Evolutionary conservation across 2,113 vertebrate genomes (phyloP).

Genomic region (Mirza zaza): DNA sequence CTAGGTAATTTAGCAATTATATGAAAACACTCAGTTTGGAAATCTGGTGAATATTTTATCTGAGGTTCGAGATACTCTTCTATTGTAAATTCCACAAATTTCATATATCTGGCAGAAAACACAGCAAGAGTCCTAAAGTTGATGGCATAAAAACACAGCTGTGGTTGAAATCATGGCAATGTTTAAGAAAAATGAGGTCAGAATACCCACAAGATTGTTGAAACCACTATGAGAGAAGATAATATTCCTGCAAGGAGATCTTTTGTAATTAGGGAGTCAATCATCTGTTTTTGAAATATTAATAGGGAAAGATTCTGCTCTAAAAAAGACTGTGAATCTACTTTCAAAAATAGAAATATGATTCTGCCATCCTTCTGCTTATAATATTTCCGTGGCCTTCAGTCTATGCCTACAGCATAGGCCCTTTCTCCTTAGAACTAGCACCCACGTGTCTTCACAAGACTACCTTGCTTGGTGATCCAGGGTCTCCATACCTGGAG

Average conservation of each 20-base stretch:
- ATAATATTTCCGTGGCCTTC: background rate
- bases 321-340: background rate
- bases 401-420: background rate
- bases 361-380: background rate
- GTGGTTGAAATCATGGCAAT: background rate
- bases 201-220: background rate
- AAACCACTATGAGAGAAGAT: background rate
- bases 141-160: background rate
- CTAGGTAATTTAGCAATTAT: slow-evolving; percentile 9
- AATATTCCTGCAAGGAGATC: background rate
- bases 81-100: background rate
- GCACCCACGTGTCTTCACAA: background rate
- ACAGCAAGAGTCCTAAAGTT: background rate
- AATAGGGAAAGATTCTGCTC: background rate
- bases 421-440: background rate
- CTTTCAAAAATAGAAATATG: background rate
- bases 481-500: background rate
- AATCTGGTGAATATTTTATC: background rate
- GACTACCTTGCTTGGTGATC: background rate
- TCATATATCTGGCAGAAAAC: background rate
- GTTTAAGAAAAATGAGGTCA: background rate
- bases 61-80: background rate
- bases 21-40: background rate
- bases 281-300: background rate
- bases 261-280: background rate